phyloP scores from a whole-genome alignment of 2,797 vertebrate species.

The Triplophysa yarkandensis region DNA sequence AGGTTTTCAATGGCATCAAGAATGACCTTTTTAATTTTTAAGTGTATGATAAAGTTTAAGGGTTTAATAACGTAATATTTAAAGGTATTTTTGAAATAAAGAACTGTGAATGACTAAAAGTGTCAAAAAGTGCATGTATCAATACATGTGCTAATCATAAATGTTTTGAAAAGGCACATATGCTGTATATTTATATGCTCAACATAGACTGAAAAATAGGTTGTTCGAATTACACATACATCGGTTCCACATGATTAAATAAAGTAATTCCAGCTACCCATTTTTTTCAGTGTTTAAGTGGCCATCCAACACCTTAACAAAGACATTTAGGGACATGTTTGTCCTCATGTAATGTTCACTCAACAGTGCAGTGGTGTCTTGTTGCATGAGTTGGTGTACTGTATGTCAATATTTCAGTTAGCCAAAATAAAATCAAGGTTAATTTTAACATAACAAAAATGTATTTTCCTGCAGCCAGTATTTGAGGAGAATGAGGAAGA shows the following conservation, averaged over 20 bases:
- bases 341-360: neutral
- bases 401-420: neutral
- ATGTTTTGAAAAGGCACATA: no score
- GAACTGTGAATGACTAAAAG: neutral
- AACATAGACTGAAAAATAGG: no score
- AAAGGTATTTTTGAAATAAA: no score
- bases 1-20: no score
- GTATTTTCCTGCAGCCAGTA: constrained; percentile 67
- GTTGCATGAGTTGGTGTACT: constrained; percentile 38
- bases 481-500: constrained; percentile 67
- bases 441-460: constrained; percentile 2
- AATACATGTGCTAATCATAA: neutral
- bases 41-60: no score
- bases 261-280: no score
- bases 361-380: neutral
- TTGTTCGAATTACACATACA: no score
- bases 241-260: no score
- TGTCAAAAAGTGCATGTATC: neutral
- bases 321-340: neutral
- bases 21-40: no score
- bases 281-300: no score
- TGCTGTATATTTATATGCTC: no score
- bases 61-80: no score
- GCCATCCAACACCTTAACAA: constrained; percentile 8
- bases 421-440: neutral